Evolutionary conservation across 2,888 invertebrate species (phyloP).

Genomic region (Cantharis nigra): DNA sequence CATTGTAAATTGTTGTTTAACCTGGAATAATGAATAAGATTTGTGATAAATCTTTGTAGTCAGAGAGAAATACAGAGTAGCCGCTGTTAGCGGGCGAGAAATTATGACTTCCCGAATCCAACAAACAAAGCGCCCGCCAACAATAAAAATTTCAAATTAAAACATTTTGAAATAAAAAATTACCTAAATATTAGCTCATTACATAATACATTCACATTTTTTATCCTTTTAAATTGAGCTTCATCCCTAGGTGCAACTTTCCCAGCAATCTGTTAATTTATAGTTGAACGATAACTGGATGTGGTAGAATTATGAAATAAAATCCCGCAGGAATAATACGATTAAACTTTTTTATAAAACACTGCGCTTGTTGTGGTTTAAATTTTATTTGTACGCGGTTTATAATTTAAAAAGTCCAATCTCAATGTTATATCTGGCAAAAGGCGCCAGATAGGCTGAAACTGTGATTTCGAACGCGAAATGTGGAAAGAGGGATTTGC

Average conservation of each 20-base stretch:
- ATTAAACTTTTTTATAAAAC: conserved; percentile 45
- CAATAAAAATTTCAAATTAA: not conserved
- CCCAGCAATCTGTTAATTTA: conserved; percentile 36
- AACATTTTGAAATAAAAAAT: not conserved
- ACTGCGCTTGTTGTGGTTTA: conserved; percentile 39
- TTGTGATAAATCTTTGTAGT: conserved; percentile 47
- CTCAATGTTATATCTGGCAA: conserved; percentile 37
- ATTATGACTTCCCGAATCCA: conserved; percentile 7
- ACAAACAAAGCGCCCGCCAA: not conserved
- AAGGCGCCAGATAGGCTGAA: conserved; percentile 37
- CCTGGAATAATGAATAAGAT: conserved; percentile 54
- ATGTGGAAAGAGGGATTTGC: conserved; percentile 33
- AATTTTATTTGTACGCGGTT: conserved; percentile 43
- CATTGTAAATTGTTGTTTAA: conserved; percentile 49
- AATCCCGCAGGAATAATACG: conserved; percentile 45
- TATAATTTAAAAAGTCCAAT: conserved; percentile 41
- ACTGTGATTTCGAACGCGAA: conserved; percentile 28
- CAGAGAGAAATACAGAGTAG: conserved; percentile 34
- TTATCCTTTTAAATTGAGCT: conserved; percentile 22
- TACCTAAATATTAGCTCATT: conserved; percentile 3
- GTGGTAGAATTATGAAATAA: conserved; percentile 45
- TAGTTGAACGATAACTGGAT: conserved; percentile 37
- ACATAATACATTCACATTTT: conserved; percentile 20
- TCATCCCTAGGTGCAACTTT: conserved; percentile 36
- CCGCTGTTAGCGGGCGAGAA: conserved; percentile 35